Conservation (phyloP, 1,140 invertebrate genomes). For the Drosophila suzukii region DNA sequence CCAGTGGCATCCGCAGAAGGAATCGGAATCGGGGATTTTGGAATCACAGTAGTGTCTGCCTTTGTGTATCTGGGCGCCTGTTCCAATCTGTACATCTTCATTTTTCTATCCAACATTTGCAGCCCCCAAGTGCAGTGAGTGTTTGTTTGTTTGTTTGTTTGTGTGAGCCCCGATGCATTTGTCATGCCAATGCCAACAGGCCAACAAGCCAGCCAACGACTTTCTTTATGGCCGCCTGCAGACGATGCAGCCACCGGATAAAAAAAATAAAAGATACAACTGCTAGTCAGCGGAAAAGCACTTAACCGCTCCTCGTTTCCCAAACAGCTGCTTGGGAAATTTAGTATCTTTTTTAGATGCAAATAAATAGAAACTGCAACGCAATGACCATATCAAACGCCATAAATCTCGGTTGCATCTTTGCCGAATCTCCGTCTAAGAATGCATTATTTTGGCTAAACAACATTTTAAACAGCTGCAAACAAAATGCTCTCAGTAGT, state of each 20-base stretch:
- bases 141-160: constrained; percentile 17
- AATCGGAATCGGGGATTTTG: constrained; percentile 6
- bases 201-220: constrained; percentile 16
- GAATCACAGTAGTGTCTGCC: constrained; percentile 6
- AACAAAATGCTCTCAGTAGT: constrained; percentile 21
- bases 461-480: constrained; percentile 25
- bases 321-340: constrained; percentile 43
- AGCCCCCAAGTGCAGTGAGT: constrained; percentile 11
- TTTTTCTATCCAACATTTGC: constrained; percentile 67
- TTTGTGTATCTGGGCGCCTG: constrained; percentile 62
- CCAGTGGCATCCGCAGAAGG: constrained; percentile 58
- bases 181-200: constrained; percentile 24
- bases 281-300: constrained; percentile 34
- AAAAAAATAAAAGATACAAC: constrained; percentile 9
- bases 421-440: constrained; percentile 10
- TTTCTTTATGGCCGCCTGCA: constrained; percentile 44
- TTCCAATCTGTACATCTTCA: constrained; percentile 80
- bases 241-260: constrained; percentile 37
- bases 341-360: constrained; percentile 47
- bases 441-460: constrained; percentile 18
- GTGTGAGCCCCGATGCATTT: constrained; percentile 36
- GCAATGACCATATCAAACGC: constrained; percentile 21
- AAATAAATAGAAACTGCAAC: constrained; percentile 39
- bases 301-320: constrained; percentile 28
- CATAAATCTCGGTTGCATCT: constrained; percentile 31